Conservation (phyloP, 1,140 invertebrate species). For the Akabosia matsudoensis region DNA sequence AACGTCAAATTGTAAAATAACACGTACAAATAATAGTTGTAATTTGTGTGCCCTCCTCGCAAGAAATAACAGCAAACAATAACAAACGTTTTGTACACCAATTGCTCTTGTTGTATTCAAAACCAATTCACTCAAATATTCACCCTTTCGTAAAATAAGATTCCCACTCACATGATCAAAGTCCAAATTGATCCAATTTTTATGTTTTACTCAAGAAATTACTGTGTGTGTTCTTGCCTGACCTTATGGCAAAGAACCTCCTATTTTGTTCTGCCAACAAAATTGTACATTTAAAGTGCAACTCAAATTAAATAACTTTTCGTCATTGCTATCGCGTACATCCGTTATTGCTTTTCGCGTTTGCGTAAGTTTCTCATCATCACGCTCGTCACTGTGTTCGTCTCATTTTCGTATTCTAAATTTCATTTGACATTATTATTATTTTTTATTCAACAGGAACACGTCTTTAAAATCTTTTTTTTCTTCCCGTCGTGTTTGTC, state of each 20-base stretch:
- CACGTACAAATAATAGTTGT: too few species aligned
- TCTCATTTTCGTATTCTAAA: constrained; percentile 10
- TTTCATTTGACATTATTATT: not conserved
- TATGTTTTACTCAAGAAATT: not conserved
- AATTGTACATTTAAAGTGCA: not conserved
- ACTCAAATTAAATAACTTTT: not conserved
- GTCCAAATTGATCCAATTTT: constrained; percentile 3
- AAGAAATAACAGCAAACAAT: not conserved
- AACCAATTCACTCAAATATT: not conserved
- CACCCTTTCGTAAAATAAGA: not conserved
- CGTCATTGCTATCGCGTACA: not conserved
- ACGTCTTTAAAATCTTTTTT: not conserved
- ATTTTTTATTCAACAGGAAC: not conserved
- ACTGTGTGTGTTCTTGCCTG: constrained; percentile 3
- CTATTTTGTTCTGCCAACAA: not conserved
- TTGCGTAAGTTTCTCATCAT: too few species aligned
- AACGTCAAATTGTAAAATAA: not conserved
- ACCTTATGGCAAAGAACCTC: constrained; percentile 9
- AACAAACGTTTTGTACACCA: not conserved
- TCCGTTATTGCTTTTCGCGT: too few species aligned
- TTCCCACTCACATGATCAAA: not conserved
- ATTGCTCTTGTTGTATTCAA: not conserved
- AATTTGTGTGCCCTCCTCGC: not conserved
- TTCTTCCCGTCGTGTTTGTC: not conserved
- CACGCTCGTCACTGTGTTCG: not conserved